These are phyloP conservation scores for Cancer borealis DNA, from an alignment of 2,888 invertebrate genomes.

Conservation along the genomic window DNA sequence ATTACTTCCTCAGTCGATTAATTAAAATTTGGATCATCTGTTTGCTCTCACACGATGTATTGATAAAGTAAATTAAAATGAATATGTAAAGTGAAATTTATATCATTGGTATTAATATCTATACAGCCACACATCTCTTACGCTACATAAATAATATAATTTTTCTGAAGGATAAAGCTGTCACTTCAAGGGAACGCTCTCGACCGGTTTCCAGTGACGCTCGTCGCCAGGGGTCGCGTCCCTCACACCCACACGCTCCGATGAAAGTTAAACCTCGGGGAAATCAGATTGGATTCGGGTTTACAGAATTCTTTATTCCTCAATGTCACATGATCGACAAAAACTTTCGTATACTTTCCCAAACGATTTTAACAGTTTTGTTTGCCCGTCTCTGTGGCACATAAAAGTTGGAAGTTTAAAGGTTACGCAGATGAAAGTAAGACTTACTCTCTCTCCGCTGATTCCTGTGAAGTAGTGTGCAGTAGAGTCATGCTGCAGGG, in stretches of 20 bases:
- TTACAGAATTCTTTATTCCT: neutral
- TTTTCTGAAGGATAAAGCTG: neutral
- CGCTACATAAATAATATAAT: neutral
- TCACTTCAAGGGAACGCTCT: neutral
- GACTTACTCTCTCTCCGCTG: neutral
- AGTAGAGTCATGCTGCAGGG: neutral
- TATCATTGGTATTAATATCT: neutral
- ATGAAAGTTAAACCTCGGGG: neutral
- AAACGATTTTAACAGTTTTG: neutral
- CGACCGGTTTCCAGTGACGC: neutral
- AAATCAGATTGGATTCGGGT: neutral
- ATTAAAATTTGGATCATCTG: neutral
- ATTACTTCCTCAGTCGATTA: neutral
- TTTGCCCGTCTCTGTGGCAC: neutral
- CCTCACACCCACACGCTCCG: neutral
- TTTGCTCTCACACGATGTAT: neutral
- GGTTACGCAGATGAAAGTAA: neutral
- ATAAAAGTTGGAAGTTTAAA: neutral
- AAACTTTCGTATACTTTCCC: neutral
- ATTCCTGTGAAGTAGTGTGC: slow-evolving; percentile 11
- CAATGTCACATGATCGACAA: slow-evolving; percentile 2
- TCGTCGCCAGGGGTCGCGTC: neutral
- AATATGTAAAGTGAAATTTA: neutral
- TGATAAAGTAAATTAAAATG: neutral
- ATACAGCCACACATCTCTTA: neutral